Evolutionary conservation across 2,113 vertebrate genomes (phyloP).

Genomic region (Amblyopsis rosae): DNA sequence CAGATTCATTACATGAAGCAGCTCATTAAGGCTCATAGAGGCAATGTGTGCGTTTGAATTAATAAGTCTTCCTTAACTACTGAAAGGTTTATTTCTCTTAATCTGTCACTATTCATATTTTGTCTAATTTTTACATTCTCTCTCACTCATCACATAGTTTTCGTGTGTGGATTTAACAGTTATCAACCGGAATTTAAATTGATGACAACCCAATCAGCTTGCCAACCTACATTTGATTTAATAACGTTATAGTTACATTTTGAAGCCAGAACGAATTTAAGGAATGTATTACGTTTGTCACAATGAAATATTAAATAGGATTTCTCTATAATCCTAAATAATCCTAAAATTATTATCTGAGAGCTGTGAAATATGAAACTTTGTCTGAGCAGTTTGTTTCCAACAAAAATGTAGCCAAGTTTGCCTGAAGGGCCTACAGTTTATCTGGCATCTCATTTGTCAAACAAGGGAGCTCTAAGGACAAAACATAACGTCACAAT

Average conservation of each 20-base stretch:
- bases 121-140: background rate
- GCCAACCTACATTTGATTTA: constrained; percentile 37
- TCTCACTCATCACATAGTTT: background rate
- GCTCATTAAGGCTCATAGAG: constrained; percentile 49
- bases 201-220: constrained; percentile 42
- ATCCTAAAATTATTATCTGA: no score
- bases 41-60: constrained; percentile 41
- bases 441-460: constrained; percentile 1
- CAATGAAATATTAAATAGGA: constrained; percentile 1
- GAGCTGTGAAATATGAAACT: background rate
- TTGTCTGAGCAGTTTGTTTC: background rate
- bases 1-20: constrained; percentile 45
- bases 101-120: constrained; percentile 15
- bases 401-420: background rate
- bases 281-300: constrained; percentile 1
- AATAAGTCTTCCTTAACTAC: constrained; percentile 49
- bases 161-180: constrained; percentile 9
- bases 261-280: constrained; percentile 33
- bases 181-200: constrained; percentile 30
- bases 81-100: constrained; percentile 38
- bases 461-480: background rate
- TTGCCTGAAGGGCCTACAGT: background rate
- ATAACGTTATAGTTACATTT: constrained; percentile 37
- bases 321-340: constrained; percentile 7
- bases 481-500: background rate